Evolutionary conservation across 2,113 vertebrate species (phyloP).

Genomic region (Cygnus buccinator): DNA sequence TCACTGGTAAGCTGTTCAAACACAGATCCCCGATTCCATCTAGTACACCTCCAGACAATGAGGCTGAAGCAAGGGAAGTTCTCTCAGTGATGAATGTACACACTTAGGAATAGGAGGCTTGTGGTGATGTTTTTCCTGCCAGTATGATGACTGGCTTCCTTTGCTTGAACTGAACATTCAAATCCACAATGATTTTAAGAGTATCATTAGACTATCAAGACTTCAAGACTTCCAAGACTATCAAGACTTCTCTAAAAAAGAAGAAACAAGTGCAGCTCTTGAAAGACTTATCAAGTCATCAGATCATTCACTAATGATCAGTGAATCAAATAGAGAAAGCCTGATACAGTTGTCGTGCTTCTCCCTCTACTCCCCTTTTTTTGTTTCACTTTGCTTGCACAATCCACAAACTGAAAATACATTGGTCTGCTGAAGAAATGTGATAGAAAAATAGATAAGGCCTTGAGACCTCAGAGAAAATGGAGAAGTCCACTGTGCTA

Average conservation of each 20-base stretch:
- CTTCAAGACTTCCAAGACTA: background rate
- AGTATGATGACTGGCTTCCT: background rate
- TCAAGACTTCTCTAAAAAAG: background rate
- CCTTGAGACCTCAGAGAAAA: constrained; percentile 5
- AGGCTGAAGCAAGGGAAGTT: background rate
- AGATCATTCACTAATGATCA: background rate
- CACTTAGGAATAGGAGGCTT: background rate
- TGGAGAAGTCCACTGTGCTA: background rate
- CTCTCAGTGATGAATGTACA: background rate
- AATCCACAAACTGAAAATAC: background rate
- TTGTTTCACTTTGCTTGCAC: background rate
- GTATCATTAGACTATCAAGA: background rate
- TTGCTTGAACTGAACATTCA: background rate
- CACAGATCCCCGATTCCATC: background rate
- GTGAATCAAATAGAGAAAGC: background rate
- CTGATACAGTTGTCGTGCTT: background rate
- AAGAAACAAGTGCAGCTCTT: background rate
- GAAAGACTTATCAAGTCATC: background rate
- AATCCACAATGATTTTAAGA: background rate
- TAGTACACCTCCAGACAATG: background rate
- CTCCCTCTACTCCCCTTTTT: too few relatives aligned
- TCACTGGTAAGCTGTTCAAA: background rate
- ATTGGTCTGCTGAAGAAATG: background rate
- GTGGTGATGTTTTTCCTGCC: background rate
- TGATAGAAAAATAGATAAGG: background rate